Evolutionary conservation across 2,888 invertebrate genomes (phyloP).

Genomic region (Aethes cnicana): DNA sequence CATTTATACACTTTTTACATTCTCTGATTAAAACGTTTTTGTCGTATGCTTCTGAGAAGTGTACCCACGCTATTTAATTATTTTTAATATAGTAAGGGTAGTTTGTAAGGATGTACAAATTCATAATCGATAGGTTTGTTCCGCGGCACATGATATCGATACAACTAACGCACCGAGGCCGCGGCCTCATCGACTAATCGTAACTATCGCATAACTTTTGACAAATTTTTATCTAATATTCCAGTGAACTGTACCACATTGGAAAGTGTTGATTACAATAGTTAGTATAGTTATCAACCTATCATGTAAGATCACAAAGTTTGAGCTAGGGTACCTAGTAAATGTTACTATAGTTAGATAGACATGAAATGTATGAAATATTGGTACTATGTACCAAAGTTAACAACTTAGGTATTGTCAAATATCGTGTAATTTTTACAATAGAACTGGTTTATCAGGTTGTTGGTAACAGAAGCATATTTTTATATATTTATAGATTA

Average conservation of each 20-base stretch:
- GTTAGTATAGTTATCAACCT: slow-evolving; percentile 14
- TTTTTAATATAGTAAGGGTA: slow-evolving; percentile 37
- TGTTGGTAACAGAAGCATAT: slow-evolving; percentile 26
- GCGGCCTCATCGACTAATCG: slow-evolving; percentile 15
- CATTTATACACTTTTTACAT: slow-evolving; percentile 50
- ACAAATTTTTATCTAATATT: slow-evolving; percentile 7
- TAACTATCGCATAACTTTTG: slow-evolving; percentile 10
- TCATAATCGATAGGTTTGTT: slow-evolving; percentile 35
- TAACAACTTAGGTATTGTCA: slow-evolving; percentile 17
- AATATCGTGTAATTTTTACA: slow-evolving; percentile 20
- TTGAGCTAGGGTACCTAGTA: slow-evolving; percentile 27
- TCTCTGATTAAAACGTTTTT: slow-evolving; percentile 30
- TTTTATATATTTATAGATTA: slow-evolving; percentile 29
- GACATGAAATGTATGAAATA: slow-evolving; percentile 36
- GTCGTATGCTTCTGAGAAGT: slow-evolving; percentile 66
- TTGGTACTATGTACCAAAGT: slow-evolving; percentile 66
- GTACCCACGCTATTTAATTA: slow-evolving; percentile 52
- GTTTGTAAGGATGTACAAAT: slow-evolving; percentile 55
- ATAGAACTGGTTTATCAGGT: slow-evolving; percentile 14
- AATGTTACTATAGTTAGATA: slow-evolving; percentile 35
- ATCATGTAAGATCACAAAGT: slow-evolving; percentile 5
- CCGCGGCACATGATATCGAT: slow-evolving; percentile 36
- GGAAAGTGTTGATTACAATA: slow-evolving; percentile 21
- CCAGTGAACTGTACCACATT: slow-evolving; percentile 22
- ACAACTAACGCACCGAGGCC: slow-evolving; percentile 14